phyloP scores from a whole-genome alignment of 2,113 vertebrate genomes.

The Neopipo cinnamomea region DNA sequence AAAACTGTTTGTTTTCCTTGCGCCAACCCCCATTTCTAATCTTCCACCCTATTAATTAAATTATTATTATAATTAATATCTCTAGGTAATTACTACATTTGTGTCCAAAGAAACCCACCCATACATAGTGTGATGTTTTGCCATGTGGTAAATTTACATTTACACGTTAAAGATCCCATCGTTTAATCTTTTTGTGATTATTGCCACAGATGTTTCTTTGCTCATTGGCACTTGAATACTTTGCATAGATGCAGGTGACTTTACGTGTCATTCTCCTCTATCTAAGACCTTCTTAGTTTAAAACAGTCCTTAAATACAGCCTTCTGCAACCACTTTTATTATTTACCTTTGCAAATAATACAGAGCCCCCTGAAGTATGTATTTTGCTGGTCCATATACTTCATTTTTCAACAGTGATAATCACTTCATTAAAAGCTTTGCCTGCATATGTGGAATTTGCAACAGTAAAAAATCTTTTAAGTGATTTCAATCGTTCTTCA shows the following conservation, averaged over 20 bases:
- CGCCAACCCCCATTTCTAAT: fast-evolving
- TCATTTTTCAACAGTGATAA: background rate
- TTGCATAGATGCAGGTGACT: background rate
- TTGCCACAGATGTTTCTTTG: background rate
- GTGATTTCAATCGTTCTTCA: background rate
- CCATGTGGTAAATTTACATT: background rate
- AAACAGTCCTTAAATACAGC: background rate
- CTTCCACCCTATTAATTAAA: background rate
- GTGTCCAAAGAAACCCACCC: fast-evolving
- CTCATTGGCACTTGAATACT: background rate
- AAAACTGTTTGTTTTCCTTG: fast-evolving
- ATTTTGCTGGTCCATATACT: background rate
- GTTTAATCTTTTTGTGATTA: background rate
- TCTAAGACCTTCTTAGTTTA: background rate
- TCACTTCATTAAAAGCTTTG: background rate
- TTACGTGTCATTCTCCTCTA: background rate
- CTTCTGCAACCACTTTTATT: background rate
- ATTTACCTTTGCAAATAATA: background rate
- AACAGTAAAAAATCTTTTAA: background rate
- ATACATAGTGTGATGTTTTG: background rate
- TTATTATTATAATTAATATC: background rate
- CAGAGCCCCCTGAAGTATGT: background rate
- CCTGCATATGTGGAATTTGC: background rate
- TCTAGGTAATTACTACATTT: background rate
- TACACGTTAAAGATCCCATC: background rate